Base-by-base conservation (phyloP, 2,113 vertebrate genomes). In the Misgurnus anguillicaudatus region DNA sequence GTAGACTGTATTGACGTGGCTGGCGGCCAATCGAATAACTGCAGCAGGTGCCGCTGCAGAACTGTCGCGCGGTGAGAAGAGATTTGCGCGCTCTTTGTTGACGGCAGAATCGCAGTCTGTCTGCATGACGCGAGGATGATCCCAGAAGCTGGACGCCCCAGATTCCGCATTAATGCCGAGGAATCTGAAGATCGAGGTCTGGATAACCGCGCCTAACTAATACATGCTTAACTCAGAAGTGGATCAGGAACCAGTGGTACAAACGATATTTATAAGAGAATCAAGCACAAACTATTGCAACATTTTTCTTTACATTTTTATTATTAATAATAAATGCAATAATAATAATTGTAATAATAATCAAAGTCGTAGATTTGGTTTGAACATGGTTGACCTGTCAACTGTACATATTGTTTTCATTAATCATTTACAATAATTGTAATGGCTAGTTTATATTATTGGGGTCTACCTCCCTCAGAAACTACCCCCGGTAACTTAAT, bases 1-100 rank as follows among this genome's bases (percentile, higher is more conserved):
- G 0, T 0, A 31, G 14, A 75, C 66, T 31, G 21, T 17, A 90
- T 3, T 67, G 87, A 86, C 75, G 41, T 24, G 4, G 31, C 0
- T 0, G 2, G 0, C 13, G 75, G 65, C 89, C 87, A 93, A 90
- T 70, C 0, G 62, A 38, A 78, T 16, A 0, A 36, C 36, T 65
- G 88, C 21, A 90, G 88, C 91, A 92, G 92, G 91, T 93, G 92
- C 84, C 79, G 47, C 84, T 85, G 85, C 82, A 77, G 80, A 78
- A 62, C 51, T 84, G 83, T 89, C 84, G 86, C 86, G 76, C 83
- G 71, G 39, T 45, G 71, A 9, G 21, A 24, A 87, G 85, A 86
- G 85, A 87, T 87, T 87, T 88, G 88, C 80, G 84, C 87, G 87
- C 89, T 81, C 91, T 93, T 92, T 92, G 92, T 92, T 92, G 91